Evolutionary conservation across 2,888 invertebrate species (phyloP), one percentile per base, ranked within the genome.

Genomic region (Drosophila meridionalis): DNA sequence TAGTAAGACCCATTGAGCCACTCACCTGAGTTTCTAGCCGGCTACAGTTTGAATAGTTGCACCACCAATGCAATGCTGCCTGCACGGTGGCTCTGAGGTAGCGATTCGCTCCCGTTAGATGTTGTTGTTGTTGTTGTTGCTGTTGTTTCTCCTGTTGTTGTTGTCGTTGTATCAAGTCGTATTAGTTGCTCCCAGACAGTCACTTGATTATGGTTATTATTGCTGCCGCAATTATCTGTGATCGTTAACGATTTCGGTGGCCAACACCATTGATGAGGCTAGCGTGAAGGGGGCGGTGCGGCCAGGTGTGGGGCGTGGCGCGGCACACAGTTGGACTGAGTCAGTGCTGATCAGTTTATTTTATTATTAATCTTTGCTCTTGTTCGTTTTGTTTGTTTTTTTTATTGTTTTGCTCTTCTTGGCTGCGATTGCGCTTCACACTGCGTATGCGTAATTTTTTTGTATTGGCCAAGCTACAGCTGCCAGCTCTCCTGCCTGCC

Each of bases 21-120:
- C 89, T 89, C 47, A 85, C 85, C 85, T 89, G 90, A 80, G 67
- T 85, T 69, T 76, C 20, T 75, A 66, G 71, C 79, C 90, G 90
- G 90, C 72, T 82, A 64, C 90, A 82, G 79, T 87, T 85, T 85
- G 77, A 89, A 89, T 50, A 75, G 60, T 50, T 34, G n/a, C 28
- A 50, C 60, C 72, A 76, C 76, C 70, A 64, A 66, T 69, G 81
- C 70, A 64, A 66, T 67, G 81, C 67, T 58, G 47, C 55, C 28
- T 48, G 50, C 80, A 78, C 68, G 69, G 80, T 67, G 75, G 68
- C 45, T 61, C 40, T 42, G n/a, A 57, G 68, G 64, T 64, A 60
- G 47, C 53, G 40, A 9, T 40, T 55, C 55, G 57, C 63, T 47
- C 20, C 20, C 34, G 34, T 36, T 26, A 3, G 32, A 7, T 52